These are phyloP conservation scores for Tanaodytes sp. DNA, from an alignment of 2,888 invertebrate species.

Conservation along the genomic window DNA sequence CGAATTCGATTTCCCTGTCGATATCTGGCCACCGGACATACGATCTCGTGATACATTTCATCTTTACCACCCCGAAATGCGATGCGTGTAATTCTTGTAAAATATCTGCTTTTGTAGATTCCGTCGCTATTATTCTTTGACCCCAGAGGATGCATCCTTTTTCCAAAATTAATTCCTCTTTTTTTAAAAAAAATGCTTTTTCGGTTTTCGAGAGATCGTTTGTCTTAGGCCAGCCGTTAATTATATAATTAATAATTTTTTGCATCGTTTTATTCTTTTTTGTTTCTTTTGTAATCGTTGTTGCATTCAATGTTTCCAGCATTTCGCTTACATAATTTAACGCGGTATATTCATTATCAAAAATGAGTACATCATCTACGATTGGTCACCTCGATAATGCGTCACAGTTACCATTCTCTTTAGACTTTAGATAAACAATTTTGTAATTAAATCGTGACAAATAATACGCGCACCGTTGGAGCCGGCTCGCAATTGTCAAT, in stretches of 20 bases:
- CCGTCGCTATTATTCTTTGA: conserved; percentile 24
- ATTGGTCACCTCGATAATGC: conserved; percentile 33
- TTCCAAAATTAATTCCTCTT: conserved; percentile 7
- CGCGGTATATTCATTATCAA: conserved; percentile 3
- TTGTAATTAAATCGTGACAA: conserved; percentile 34
- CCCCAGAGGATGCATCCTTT: conserved; percentile 27
- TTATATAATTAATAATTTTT: neutral
- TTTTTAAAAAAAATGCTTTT: neutral
- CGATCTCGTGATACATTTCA: conserved; percentile 59
- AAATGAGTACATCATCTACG: too few relatives aligned
- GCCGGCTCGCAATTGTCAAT: conserved; percentile 19
- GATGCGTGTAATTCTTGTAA: conserved; percentile 34
- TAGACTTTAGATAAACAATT: conserved; percentile 17
- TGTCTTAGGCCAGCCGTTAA: conserved; percentile 18
- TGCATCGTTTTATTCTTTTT: neutral
- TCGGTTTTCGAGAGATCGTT: neutral
- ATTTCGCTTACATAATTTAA: neutral
- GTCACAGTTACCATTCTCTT: conserved; percentile 28
- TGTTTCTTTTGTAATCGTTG: neutral
- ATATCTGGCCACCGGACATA: conserved; percentile 51
- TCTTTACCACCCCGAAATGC: conserved; percentile 61
- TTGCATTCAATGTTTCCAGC: neutral
- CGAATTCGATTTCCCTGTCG: conserved; percentile 60
- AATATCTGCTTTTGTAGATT: neutral
- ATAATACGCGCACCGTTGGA: conserved; percentile 31